A percentile compares a stretch with the other conserved stretches of the same genome.
Evolutionary conservation across 2,888 invertebrate genomes (phyloP).

Genomic region (Dinocampus coccinellae): DNA sequence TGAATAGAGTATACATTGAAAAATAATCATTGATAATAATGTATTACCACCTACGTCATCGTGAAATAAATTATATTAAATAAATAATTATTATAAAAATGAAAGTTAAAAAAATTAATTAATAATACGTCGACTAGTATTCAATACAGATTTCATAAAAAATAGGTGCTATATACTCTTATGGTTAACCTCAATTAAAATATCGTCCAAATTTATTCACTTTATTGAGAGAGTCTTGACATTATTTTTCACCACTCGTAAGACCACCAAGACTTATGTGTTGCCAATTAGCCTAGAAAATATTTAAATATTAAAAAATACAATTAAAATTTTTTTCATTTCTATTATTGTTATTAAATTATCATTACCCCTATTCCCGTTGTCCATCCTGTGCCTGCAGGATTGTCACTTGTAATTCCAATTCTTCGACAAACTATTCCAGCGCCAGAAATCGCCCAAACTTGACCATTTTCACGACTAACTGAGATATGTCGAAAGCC

Average conservation of each 20-base stretch:
- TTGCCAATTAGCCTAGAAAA: constrained; percentile 65
- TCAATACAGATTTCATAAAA: constrained; percentile 1
- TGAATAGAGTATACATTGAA: background rate
- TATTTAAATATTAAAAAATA: constrained; percentile 13
- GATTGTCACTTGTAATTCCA: constrained; percentile 80
- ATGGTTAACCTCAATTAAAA: constrained; percentile 26
- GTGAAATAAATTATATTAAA: background rate
- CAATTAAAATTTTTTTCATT: background rate
- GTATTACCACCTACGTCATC: background rate
- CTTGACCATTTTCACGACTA: constrained; percentile 74
- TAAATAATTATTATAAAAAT: background rate
- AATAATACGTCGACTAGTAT: constrained; percentile 19
- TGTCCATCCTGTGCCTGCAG: constrained; percentile 85
- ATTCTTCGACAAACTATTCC: constrained; percentile 80
- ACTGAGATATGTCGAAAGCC: constrained; percentile 82
- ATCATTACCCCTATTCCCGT: constrained; percentile 74
- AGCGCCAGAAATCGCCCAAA: constrained; percentile 83
- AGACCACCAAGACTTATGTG: constrained; percentile 60
- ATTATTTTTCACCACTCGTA: constrained; percentile 46
- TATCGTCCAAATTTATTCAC: constrained; percentile 38
- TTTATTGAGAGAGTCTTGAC: background rate
- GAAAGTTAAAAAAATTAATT: background rate
- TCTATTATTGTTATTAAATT: background rate
- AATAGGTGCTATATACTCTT: background rate
- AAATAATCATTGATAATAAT: background rate